Conservation (phyloP, 2,888 invertebrate species). For the Tolmerus cingulatus region DNA sequence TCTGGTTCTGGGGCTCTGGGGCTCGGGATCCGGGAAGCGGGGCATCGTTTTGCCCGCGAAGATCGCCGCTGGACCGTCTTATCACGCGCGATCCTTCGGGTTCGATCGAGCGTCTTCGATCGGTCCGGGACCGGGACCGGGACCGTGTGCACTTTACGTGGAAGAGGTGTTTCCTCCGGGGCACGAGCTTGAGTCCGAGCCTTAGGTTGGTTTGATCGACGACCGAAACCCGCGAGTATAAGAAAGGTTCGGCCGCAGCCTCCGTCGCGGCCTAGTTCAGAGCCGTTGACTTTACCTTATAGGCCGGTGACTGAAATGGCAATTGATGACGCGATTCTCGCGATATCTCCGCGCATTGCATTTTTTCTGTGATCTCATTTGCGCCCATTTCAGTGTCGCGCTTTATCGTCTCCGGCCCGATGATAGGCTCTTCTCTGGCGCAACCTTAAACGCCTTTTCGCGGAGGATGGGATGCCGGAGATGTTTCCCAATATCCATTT, state of each 20-base stretch:
- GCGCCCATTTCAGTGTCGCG: neutral
- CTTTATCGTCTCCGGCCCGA: neutral
- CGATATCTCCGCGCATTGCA: neutral
- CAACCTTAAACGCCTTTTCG: neutral
- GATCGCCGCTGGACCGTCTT: neutral
- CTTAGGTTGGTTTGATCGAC: neutral
- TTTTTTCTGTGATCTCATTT: neutral
- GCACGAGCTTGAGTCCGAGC: neutral
- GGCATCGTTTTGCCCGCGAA: neutral
- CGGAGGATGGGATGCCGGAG: neutral
- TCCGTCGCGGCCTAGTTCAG: constrained; percentile 36
- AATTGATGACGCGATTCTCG: constrained; percentile 31
- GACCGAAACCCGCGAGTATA: neutral
- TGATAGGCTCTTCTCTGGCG: neutral
- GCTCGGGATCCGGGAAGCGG: too few species aligned
- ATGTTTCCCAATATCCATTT: neutral
- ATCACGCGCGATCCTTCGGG: neutral
- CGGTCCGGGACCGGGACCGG: neutral
- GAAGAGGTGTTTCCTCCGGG: neutral
- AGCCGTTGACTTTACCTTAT: constrained; percentile 30
- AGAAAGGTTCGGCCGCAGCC: neutral
- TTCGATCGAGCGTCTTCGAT: neutral
- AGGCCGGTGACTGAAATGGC: constrained; percentile 29
- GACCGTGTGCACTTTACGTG: neutral
- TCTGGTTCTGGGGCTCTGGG: neutral